A percentile compares a stretch with the other conserved stretches of the same genome.
phyloP scores from a whole-genome alignment of 2,888 invertebrate species.

The Zygogramma bicolorata region DNA sequence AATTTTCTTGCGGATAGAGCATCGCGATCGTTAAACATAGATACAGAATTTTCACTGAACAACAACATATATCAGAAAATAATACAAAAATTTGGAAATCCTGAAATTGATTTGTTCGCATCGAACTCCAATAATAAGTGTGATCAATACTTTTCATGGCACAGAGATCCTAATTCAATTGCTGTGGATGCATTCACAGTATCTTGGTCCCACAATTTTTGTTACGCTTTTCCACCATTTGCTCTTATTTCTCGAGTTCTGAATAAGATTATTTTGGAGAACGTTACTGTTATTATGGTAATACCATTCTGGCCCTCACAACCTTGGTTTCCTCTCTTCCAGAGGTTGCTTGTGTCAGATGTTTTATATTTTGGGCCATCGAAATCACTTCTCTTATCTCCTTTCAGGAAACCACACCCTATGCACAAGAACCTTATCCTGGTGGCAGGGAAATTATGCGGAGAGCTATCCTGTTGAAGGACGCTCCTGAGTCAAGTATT shows the following conservation, averaged over 20 bases:
- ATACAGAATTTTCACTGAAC: background rate
- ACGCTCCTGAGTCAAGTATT: no score
- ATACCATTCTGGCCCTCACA: background rate
- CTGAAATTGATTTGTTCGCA: background rate
- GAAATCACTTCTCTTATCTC: background rate
- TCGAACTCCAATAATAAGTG: background rate
- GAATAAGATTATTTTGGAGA: background rate
- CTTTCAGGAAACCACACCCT: background rate
- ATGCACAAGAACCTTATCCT: background rate
- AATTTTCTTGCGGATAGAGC: background rate
- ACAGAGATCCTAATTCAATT: no score
- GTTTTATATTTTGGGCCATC: background rate
- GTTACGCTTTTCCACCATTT: background rate
- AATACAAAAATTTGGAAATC: background rate
- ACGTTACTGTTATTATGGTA: background rate
- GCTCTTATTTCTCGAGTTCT: background rate
- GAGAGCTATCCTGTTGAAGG: background rate
- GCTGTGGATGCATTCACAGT: no score
- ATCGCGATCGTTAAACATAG: background rate
- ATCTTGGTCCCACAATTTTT: no score
- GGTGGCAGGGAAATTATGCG: constrained; percentile 1
- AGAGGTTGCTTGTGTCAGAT: background rate
- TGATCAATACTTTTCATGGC: no score
- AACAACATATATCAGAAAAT: background rate
- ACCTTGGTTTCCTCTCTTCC: background rate